These are phyloP conservation scores for Lysandra coridon DNA, from an alignment of 2,888 invertebrate genomes.

Conservation along the genomic window DNA sequence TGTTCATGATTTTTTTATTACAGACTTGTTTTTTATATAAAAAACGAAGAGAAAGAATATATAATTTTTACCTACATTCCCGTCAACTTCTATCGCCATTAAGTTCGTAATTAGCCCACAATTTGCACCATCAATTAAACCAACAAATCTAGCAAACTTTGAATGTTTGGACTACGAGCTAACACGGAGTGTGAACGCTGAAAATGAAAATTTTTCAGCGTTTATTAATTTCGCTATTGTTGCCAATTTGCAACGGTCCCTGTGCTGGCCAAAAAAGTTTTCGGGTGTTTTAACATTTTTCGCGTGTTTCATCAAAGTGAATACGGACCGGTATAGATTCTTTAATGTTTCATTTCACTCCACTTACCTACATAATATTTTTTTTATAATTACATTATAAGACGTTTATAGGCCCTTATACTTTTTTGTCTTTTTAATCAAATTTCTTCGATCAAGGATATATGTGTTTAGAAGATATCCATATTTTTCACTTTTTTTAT, in stretches of 20 bases:
- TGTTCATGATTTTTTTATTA: not conserved
- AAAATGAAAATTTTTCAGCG: slow-evolving; percentile 73
- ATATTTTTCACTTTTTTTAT: not conserved
- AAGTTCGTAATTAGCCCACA: not conserved
- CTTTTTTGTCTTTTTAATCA: not conserved
- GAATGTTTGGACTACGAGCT: slow-evolving; percentile 59
- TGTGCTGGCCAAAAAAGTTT: slow-evolving; percentile 43
- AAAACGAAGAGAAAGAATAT: not conserved
- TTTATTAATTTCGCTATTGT: slow-evolving; percentile 68
- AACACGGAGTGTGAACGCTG: slow-evolving; percentile 69
- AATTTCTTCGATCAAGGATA: not conserved
- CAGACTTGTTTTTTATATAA: not conserved
- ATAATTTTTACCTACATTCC: not conserved
- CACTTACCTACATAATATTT: not conserved
- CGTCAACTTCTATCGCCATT: not conserved
- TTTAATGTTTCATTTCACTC: not conserved
- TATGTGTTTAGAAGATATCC: too few species aligned
- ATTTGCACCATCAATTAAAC: slow-evolving; percentile 28
- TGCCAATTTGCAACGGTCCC: slow-evolving; percentile 62
- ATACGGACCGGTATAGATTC: not conserved
- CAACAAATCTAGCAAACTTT: slow-evolving; percentile 12
- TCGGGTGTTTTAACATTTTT: slow-evolving; percentile 28
- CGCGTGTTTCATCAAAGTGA: slow-evolving; percentile 1
- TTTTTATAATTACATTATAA: not conserved
- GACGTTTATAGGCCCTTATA: too few species aligned